phyloP scores from a whole-genome alignment of 2,888 invertebrate species.

The Lymantria monacha region DNA sequence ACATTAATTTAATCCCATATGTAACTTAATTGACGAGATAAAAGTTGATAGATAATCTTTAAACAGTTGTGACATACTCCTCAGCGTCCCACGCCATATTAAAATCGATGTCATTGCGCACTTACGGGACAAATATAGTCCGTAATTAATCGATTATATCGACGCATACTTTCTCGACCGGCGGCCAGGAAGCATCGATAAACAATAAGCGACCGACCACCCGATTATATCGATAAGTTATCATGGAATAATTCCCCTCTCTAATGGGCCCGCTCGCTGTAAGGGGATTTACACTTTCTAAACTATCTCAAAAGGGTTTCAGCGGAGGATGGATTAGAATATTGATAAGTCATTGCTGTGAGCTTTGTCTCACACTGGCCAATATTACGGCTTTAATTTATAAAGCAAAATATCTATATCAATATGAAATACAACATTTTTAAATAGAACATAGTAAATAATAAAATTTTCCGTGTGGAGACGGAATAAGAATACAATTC shows the following conservation, averaged over 20 bases:
- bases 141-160: constrained; percentile 72
- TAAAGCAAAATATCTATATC: too few species aligned
- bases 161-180: constrained; percentile 61
- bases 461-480: too few species aligned
- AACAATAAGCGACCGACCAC: constrained; percentile 73
- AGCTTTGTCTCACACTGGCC: constrained; percentile 17
- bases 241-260: constrained; percentile 64
- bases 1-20: constrained; percentile 20
- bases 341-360: constrained; percentile 53
- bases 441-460: too few species aligned
- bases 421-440: too few species aligned
- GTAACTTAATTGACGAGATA: constrained; percentile 16
- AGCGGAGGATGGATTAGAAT: constrained; percentile 69
- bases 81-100: constrained; percentile 30
- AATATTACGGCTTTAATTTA: neutral
- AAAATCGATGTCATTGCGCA: constrained; percentile 64
- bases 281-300: constrained; percentile 79
- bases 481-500: too few species aligned
- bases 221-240: constrained; percentile 77
- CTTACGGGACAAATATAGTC: constrained; percentile 63
- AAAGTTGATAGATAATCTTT: constrained; percentile 22
- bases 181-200: constrained; percentile 64
- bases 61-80: constrained; percentile 25
- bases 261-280: constrained; percentile 72
- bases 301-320: constrained; percentile 64